A percentile compares a stretch with the other conserved stretches of the same genome.
phyloP scores from a whole-genome alignment of 2,113 vertebrate genomes.

The Eublepharis macularius region DNA sequence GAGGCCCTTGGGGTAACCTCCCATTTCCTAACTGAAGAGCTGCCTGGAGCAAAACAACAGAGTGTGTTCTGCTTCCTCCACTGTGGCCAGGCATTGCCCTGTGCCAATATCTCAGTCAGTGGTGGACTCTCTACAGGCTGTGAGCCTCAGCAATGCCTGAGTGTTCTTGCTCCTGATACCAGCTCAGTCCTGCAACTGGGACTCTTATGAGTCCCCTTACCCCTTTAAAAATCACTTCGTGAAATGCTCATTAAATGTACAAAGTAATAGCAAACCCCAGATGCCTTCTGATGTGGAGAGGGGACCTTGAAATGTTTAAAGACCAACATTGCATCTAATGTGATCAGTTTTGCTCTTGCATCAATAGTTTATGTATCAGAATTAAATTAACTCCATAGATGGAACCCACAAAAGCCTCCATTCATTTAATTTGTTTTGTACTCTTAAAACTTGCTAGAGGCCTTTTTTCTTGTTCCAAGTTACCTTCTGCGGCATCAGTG shows the following conservation, averaged over 20 bases:
- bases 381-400: slow-evolving; percentile 16
- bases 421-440: slow-evolving; percentile 10
- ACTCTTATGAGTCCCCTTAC: not conserved
- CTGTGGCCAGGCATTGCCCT: no score
- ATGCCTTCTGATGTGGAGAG: not conserved
- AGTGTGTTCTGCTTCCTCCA: no score
- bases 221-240: not conserved
- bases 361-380: not conserved
- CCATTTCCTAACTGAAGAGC: no score
- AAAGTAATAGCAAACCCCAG: not conserved
- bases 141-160: no score
- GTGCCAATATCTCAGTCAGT: no score
- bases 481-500: slow-evolving; percentile 9
- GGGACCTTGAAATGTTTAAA: not conserved
- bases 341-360: not conserved
- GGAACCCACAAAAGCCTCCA: not conserved
- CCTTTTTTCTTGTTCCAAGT: not conserved
- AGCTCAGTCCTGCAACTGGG: not conserved
- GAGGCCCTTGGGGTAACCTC: no score
- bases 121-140: no score
- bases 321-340: not conserved
- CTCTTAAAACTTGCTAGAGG: not conserved
- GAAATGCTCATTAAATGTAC: not conserved
- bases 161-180: not conserved
- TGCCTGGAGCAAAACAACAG: no score